Evolutionary conservation across 2,113 vertebrate species (phyloP), one percentile per base, ranked within the genome.

Genomic region (Connochaetes taurinus): DNA sequence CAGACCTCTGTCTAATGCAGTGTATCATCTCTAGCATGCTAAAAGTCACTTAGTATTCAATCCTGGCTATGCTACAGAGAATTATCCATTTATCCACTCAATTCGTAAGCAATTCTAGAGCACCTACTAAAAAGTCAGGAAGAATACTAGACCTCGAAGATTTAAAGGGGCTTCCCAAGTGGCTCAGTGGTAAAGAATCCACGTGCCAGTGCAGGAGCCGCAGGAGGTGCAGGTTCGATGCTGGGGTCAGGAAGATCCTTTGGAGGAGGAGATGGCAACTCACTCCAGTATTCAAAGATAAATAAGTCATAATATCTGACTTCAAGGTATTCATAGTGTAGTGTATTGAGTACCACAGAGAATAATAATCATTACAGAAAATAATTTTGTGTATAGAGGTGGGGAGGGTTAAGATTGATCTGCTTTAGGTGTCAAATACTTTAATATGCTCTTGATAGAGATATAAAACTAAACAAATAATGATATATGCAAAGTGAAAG

Each of bases 141-240:
- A 85, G 90, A 94, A 58, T 47, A 53, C 27, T 67, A 95, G 47
- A 29, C 8, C 3, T 6, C 84, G 21, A 53, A 67, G 11, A 33
- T 60, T 47, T 17, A 62, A 64, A 67, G 5, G 6, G 71, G 71
- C 71, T 40, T 76, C 71, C 71, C 71, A 43, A 14, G 71, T 43
- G n/a, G 67, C 19, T 71, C n/a, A 71, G 19, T 40, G 23, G 23
- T 76, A 14, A 76, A 15, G 36, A 14, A 43, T 7, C 40, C 71
- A 43, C 0, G 0, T 27, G 71, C 71, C 23, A 25, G 4, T 7
- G 12, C 12, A 43, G 36, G 12, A 43, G 71, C 12, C 0, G 0
- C 71, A 43, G 36, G 71, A 76, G 21, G 27, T 7, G 12, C 23
- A 27, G 23, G 6, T 76, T 43, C 3, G 1, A 76, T 76, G 36